Evolutionary conservation across 2,113 vertebrate genomes (phyloP).

Genomic region (Peromyscus maniculatus): DNA sequence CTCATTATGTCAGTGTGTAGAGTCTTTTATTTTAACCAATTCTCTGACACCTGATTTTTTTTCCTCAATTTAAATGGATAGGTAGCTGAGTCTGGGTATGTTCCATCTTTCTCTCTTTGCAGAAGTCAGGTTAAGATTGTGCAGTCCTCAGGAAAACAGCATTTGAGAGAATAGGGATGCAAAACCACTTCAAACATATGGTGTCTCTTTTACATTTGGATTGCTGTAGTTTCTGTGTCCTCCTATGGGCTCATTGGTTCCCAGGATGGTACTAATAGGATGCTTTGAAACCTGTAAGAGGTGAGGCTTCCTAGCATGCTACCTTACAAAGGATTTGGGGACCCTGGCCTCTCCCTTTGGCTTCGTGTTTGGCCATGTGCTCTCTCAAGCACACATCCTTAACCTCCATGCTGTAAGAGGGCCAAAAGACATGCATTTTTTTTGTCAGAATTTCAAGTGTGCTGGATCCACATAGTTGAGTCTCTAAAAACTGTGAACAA

Average conservation of each 20-base stretch:
- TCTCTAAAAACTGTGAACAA: background rate
- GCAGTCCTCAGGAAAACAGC: background rate
- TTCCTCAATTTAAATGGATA: conserved; percentile 51
- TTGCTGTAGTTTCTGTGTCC: background rate
- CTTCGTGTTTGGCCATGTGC: background rate
- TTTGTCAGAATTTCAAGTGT: background rate
- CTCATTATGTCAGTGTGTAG: conserved; percentile 16
- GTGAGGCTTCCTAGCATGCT: background rate
- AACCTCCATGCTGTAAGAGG: background rate
- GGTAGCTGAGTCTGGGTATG: background rate
- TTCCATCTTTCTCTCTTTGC: conserved; percentile 1
- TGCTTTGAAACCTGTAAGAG: background rate
- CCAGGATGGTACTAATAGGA: background rate
- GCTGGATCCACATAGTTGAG: too few species aligned
- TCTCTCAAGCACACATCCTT: background rate
- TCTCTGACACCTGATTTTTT: background rate
- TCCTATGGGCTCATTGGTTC: background rate
- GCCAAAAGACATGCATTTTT: background rate
- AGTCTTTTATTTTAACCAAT: conserved; percentile 62
- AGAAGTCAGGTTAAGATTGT: background rate
- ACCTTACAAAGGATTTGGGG: too few species aligned
- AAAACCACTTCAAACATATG: background rate
- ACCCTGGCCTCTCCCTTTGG: background rate
- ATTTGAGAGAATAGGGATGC: background rate
- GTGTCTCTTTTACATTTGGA: background rate